Evolutionary conservation across 1,140 invertebrate genomes (phyloP).

Genomic region (Scaptomyza pallida): DNA sequence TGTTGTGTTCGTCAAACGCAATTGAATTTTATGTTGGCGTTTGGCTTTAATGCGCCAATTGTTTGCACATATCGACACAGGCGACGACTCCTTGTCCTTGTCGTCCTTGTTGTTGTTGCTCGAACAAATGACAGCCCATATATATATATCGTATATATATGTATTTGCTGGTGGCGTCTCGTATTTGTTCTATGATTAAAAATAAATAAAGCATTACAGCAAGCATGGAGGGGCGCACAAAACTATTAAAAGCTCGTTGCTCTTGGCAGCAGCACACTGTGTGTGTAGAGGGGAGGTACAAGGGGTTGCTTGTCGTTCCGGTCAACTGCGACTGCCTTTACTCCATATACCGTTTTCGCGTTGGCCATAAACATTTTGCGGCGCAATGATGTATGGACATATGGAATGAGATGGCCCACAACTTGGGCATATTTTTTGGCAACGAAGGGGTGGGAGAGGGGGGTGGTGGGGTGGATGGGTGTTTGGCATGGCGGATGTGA

Average conservation of each 20-base stretch:
- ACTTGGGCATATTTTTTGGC: background rate
- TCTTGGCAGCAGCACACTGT: background rate
- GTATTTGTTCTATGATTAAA: constrained; percentile 81
- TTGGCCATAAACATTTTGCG: constrained; percentile 74
- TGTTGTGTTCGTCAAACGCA: constrained; percentile 36
- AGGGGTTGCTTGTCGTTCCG: background rate
- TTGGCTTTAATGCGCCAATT: constrained; percentile 76
- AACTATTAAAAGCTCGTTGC: constrained; percentile 76
- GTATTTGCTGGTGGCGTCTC: constrained; percentile 46
- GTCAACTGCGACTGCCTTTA: background rate
- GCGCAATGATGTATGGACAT: constrained; percentile 76
- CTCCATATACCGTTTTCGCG: background rate
- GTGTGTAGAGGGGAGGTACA: background rate
- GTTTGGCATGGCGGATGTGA: constrained; percentile 36
- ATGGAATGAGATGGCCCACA: constrained; percentile 14
- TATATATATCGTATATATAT: constrained; percentile 26
- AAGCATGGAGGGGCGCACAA: constrained; percentile 48
- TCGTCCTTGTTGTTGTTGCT: background rate
- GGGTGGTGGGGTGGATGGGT: too few relatives aligned
- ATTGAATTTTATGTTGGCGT: constrained; percentile 45
- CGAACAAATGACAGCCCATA: constrained; percentile 77
- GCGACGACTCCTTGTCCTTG: too few relatives aligned
- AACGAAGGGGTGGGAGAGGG: too few relatives aligned
- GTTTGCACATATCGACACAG: constrained; percentile 72
- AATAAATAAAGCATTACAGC: constrained; percentile 77